A percentile compares a stretch with the other conserved stretches of the same genome.
These are phyloP conservation scores for Mimumesa dahlbomi DNA, from an alignment of 2,888 invertebrate genomes.

Conservation along the genomic window DNA sequence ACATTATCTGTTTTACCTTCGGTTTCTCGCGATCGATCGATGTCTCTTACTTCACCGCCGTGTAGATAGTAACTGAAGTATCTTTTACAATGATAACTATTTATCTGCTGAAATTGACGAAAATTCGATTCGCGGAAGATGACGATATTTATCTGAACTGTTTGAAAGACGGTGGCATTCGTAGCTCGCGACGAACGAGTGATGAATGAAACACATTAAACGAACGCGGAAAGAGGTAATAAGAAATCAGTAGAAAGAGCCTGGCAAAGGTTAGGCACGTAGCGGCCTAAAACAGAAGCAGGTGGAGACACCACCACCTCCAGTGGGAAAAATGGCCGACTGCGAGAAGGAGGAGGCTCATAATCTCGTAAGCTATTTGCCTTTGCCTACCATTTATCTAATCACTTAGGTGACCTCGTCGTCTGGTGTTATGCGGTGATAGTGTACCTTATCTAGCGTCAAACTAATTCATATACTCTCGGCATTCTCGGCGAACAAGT, in stretches of 20 bases:
- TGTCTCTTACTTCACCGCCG: neutral
- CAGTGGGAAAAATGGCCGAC: constrained; percentile 84
- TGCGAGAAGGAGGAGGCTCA: constrained; percentile 91
- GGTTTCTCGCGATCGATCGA: neutral
- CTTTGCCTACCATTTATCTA: constrained; percentile 77
- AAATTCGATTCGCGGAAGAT: constrained; percentile 22
- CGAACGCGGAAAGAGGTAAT: neutral
- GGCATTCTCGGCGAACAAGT: constrained; percentile 18
- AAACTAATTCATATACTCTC: constrained; percentile 55
- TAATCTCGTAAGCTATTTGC: constrained; percentile 84
- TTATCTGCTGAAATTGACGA: constrained; percentile 37
- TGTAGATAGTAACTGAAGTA: constrained; percentile 15
- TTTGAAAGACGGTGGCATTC: constrained; percentile 2
- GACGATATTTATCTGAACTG: constrained; percentile 26
- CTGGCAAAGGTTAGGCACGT: constrained; percentile 3
- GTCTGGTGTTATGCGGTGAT: constrained; percentile 59
- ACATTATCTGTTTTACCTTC: constrained; percentile 8
- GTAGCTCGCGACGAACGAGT: neutral
- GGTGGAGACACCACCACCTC: constrained; percentile 36
- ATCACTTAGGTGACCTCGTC: constrained; percentile 65
- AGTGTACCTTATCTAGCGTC: constrained; percentile 64
- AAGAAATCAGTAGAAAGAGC: neutral
- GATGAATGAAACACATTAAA: constrained; percentile 1
- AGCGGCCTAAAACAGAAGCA: constrained; percentile 17
- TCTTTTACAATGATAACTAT: constrained; percentile 37